A percentile compares a stretch with the other conserved stretches of the same genome.
phyloP scores from a whole-genome alignment of 2,113 vertebrate genomes.

The Ivindomyrus marchei region DNA sequence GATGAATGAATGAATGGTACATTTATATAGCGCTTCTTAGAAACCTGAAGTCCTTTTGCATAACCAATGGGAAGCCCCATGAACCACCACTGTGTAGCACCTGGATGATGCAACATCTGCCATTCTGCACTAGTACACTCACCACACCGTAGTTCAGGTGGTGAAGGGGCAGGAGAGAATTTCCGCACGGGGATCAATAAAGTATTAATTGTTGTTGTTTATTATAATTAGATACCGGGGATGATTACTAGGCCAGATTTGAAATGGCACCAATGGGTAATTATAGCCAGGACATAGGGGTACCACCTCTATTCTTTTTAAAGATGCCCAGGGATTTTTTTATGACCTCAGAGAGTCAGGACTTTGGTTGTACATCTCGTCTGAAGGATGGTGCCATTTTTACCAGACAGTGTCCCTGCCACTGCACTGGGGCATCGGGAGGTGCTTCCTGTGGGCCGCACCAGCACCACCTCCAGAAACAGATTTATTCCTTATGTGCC shows the following conservation, averaged over 20 bases:
- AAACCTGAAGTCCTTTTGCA: background rate
- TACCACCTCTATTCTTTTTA: background rate
- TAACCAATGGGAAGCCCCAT: no score
- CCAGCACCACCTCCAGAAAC: background rate
- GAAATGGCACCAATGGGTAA: background rate
- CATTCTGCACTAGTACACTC: background rate
- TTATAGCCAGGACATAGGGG: background rate
- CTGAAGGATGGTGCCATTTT: background rate
- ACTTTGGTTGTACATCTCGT: background rate
- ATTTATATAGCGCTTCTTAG: background rate
- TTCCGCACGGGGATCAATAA: background rate
- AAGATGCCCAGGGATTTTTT: background rate
- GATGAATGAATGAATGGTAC: background rate
- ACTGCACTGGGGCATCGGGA: background rate
- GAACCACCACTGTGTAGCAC: no score
- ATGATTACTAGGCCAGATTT: background rate
- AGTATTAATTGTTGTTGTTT: no score
- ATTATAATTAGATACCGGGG: background rate
- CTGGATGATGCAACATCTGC: background rate
- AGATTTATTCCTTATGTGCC: background rate
- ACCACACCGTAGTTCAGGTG: background rate
- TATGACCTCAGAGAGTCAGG: no score
- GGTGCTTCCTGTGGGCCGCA: background rate
- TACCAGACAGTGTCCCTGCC: background rate
- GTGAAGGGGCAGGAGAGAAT: background rate